A percentile compares a stretch with the other conserved stretches of the same genome.
Conservation (phyloP, 1,140 invertebrate genomes). For the Tachypleus tridentatus region DNA sequence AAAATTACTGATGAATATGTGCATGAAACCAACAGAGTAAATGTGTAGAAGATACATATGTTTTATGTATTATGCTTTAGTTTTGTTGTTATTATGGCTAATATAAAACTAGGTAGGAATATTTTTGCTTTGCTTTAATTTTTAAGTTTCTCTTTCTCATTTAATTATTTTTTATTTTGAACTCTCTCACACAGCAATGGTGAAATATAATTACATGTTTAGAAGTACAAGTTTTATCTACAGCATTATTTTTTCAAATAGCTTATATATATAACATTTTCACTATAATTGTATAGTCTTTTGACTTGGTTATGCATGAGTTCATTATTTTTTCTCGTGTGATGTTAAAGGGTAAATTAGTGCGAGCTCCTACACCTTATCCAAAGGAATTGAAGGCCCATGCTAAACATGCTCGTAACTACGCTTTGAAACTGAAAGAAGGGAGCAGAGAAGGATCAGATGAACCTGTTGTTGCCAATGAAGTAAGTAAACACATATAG, state of each 20-base stretch:
- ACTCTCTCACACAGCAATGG: too few species aligned
- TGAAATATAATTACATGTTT: too few species aligned
- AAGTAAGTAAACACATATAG: too few species aligned
- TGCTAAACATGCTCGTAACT: conserved; percentile 55
- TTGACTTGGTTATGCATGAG: not conserved
- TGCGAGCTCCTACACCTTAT: conserved; percentile 78
- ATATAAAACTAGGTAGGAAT: too few species aligned
- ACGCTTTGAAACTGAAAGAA: conserved; percentile 29
- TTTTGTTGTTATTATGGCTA: conserved; percentile 1
- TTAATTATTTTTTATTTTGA: too few species aligned
- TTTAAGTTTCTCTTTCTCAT: too few species aligned
- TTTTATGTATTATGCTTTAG: not conserved
- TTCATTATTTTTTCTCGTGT: conserved; percentile 1
- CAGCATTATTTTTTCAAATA: too few species aligned
- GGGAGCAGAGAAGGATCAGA: conserved; percentile 3
- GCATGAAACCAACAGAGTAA: not conserved
- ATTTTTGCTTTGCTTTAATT: too few species aligned
- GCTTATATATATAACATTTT: too few species aligned
- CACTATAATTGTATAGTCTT: not conserved
- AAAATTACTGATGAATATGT: not conserved
- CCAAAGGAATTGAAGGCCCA: conserved; percentile 79
- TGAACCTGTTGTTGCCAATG: too few species aligned
- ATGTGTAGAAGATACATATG: too few species aligned
- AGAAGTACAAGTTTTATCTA: too few species aligned
- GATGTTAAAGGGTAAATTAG: conserved; percentile 40